Evolutionary conservation across 2,113 vertebrate genomes (phyloP).

Genomic region (Paradisaea rubra): DNA sequence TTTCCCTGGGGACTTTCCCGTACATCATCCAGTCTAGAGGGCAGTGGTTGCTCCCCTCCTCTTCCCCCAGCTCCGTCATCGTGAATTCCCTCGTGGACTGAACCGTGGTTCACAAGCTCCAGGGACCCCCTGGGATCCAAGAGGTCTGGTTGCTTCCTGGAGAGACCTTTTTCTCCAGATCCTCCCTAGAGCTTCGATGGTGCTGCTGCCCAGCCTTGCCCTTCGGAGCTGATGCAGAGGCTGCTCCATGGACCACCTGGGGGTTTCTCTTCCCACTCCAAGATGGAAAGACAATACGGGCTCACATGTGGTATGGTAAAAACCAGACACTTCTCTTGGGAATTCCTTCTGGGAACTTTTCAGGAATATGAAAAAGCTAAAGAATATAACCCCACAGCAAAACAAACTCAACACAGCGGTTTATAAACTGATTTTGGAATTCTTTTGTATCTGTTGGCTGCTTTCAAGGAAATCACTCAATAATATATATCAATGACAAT

Average conservation of each 20-base stretch:
- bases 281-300: not conserved
- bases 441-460: not conserved
- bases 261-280: not conserved
- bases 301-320: not conserved
- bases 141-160: not conserved
- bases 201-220: not conserved
- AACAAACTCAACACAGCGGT: not conserved
- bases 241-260: not conserved
- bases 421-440: not conserved
- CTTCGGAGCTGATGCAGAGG: not conserved
- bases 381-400: not conserved
- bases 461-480: not conserved
- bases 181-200: rapidly evolving
- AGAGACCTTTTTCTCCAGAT: not conserved
- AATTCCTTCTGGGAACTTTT: not conserved
- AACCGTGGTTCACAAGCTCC: not conserved
- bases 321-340: not conserved
- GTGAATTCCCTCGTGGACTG: not conserved
- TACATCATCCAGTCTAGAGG: not conserved
- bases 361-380: not conserved
- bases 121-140: not conserved
- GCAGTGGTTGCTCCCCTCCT: not conserved
- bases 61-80: not conserved
- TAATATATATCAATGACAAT: not conserved
- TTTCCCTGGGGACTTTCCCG: not conserved